Conservation (phyloP, 1,140 invertebrate species). For the Aphis gossypii region DNA sequence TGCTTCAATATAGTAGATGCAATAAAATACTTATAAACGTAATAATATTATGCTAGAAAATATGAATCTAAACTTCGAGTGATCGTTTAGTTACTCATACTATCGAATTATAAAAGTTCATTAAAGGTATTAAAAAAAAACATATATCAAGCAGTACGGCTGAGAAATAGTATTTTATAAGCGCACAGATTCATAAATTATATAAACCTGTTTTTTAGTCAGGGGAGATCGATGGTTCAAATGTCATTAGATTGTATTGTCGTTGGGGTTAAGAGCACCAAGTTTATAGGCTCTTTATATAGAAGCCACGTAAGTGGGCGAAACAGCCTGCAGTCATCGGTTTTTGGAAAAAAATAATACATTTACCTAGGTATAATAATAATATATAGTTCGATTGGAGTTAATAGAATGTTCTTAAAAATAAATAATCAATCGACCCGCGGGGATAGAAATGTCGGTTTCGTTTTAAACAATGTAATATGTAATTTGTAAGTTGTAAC, state of each 20-base stretch:
- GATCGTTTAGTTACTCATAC: too few relatives aligned
- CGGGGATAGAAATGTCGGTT: not conserved
- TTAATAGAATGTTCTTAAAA: slow-evolving; percentile 7
- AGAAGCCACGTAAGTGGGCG: not conserved
- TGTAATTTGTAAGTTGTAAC: not conserved
- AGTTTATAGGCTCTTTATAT: not conserved
- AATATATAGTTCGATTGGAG: not conserved
- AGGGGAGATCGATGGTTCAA: not conserved
- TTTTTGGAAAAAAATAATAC: not conserved
- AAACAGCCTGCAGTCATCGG: not conserved
- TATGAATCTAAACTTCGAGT: too few relatives aligned
- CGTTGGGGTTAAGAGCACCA: not conserved
- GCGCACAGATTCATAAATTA: too few relatives aligned
- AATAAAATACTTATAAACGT: too few relatives aligned
- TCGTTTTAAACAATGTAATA: not conserved
- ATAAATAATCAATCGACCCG: not conserved
- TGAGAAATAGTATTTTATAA: too few relatives aligned
- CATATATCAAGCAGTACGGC: too few relatives aligned
- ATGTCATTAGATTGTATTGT: not conserved
- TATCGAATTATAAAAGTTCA: too few relatives aligned
- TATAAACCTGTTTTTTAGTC: not conserved
- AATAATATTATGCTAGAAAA: too few relatives aligned
- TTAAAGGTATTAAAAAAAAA: too few relatives aligned
- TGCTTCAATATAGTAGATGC: too few relatives aligned
- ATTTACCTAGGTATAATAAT: not conserved